Conservation (phyloP, 92 coral and sea anemone species). For the Zoanthus sociatus region DNA sequence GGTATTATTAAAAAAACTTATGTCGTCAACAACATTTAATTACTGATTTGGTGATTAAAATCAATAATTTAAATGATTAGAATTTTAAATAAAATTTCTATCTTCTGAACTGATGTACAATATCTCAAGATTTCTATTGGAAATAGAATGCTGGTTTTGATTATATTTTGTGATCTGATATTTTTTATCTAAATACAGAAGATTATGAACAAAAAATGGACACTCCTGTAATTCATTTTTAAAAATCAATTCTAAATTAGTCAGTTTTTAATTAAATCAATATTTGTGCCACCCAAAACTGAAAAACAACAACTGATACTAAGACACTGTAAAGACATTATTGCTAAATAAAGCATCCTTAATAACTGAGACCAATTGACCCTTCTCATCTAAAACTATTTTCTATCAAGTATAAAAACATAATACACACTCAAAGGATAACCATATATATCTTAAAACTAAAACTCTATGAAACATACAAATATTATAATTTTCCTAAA, state of each 20-base stretch:
- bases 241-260: not conserved
- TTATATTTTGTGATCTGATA: too few species aligned
- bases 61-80: not conserved
- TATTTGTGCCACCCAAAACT: not conserved
- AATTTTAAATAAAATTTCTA: not conserved
- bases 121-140: too few species aligned
- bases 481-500: not conserved
- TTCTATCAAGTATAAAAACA: not conserved
- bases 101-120: too few species aligned
- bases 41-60: not conserved
- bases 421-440: not conserved
- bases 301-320: not conserved
- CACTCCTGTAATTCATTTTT: not conserved
- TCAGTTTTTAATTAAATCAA: not conserved
- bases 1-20: not conserved
- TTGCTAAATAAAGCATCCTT: conserved; percentile 5
- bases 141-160: not conserved
- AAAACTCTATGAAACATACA: not conserved
- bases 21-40: not conserved
- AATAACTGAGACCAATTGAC: not conserved
- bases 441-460: not conserved
- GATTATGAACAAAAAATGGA: not conserved
- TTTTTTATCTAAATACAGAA: not conserved
- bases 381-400: not conserved
- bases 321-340: not conserved